phyloP scores from a whole-genome alignment of 2,888 invertebrate genomes.

The Saturnia japonica region DNA sequence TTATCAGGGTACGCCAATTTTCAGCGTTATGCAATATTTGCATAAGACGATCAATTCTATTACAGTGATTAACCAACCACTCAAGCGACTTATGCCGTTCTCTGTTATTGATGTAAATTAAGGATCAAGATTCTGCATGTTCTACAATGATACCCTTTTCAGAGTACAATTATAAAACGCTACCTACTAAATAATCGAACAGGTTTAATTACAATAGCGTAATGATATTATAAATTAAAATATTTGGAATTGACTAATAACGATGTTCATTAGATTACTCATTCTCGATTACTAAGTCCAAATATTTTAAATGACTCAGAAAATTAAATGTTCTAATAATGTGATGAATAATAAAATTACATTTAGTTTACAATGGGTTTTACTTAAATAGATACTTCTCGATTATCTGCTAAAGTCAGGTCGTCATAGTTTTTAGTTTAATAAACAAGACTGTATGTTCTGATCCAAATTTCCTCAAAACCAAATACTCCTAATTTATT shows the following conservation, averaged over 20 bases:
- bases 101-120: not conserved
- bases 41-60: not conserved
- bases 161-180: too few relatives aligned
- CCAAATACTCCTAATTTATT: too few relatives aligned
- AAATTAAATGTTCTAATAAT: not conserved
- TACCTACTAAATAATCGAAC: not conserved
- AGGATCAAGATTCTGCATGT: not conserved
- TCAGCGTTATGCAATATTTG: not conserved
- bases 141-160: too few relatives aligned
- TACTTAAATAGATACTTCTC: not conserved
- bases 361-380: not conserved
- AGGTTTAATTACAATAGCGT: not conserved
- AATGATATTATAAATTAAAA: not conserved
- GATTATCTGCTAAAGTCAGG: too few relatives aligned
- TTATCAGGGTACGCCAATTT: not conserved
- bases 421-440: too few relatives aligned
- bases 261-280: not conserved
- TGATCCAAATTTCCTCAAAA: too few relatives aligned
- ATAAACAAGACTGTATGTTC: too few relatives aligned
- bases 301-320: slow-evolving; percentile 5
- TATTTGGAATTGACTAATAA: not conserved
- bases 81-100: not conserved
- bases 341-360: not conserved
- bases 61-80: not conserved
- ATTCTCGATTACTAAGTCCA: not conserved